Evolutionary conservation across 1,140 invertebrate genomes (phyloP), one percentile per base, ranked within the genome.

Genomic region (Popillia japonica): DNA sequence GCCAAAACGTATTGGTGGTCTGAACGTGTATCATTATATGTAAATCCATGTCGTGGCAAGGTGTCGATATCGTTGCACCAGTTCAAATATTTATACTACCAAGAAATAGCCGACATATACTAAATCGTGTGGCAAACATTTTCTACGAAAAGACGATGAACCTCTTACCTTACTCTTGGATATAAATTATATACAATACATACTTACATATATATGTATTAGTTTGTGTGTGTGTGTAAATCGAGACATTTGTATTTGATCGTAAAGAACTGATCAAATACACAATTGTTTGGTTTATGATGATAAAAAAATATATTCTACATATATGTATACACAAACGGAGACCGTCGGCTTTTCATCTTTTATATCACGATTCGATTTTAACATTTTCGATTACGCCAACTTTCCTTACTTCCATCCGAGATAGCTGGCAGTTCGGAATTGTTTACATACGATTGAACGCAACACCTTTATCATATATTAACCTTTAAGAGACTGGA

Each of bases 211-310:
- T 34, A 34, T 34, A 6, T 55, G 7, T 55, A 55, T 20, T 7
- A n/a, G n/a, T n/a, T 7, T 55, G 17, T 55, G 17, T 55, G 17
- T 20, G 48, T 20, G 11, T 14, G 11, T 55, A 55, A 20, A 17
- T 72, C 64, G n/a, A n/a, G n/a, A 23, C 14, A 72, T 11, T 11
- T n/a, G 10, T 23, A 72, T 72, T 23, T n/a, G 23, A 72, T 23
- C 22, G 64, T 72, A 72, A n/a, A 72, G 64, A 72, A 72, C 64
- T 78, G 64, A 78, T 78, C 77, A 78, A 78, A 78, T 78, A 78
- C 74, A 75, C 59, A 20, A 20, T 27, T 74, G 27, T 34, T 68
- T 40, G 27, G 76, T 61, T 77, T 77, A 77, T 64, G 27, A 34
- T 34, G 27, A 34, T 34, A 34, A 77, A 64, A 77, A 77, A 77